Evolutionary conservation across 92 coral and sea anemone species (phyloP).

Genomic region (Paramuricea clavata): DNA sequence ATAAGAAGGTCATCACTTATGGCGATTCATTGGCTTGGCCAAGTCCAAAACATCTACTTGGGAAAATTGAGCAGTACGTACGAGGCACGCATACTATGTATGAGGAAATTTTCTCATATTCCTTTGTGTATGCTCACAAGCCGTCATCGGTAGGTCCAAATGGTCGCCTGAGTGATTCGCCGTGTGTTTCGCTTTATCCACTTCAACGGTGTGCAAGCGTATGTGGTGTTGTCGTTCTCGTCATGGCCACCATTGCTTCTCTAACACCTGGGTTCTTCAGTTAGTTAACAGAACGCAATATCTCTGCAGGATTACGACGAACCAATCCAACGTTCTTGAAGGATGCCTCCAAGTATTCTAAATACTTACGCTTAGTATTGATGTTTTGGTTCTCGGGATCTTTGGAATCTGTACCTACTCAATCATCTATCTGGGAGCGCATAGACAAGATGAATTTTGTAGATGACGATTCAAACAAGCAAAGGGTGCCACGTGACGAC

Average conservation of each 20-base stretch:
- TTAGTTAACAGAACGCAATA: background rate
- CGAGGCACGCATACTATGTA: background rate
- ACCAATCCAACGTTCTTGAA: conserved; percentile 8
- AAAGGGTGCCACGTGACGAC: background rate
- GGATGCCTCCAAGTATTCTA: conserved; percentile 44
- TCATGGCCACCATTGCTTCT: conserved; percentile 28
- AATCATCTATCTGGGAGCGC: too few species aligned
- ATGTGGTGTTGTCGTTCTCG: conserved; percentile 40
- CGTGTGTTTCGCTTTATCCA: conserved; percentile 23
- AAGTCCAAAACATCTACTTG: background rate
- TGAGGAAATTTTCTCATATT: background rate
- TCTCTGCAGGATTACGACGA: conserved; percentile 5
- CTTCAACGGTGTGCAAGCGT: conserved; percentile 32
- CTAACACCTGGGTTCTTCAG: conserved; percentile 30
- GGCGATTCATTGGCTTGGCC: conserved; percentile 54
- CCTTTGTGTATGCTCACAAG: background rate
- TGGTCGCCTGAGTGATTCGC: background rate
- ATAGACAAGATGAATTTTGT: conserved; percentile 14
- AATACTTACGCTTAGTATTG: conserved; percentile 43
- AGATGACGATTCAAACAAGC: background rate
- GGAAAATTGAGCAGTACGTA: conserved; percentile 13
- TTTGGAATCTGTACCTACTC: too few species aligned
- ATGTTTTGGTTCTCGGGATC: conserved; percentile 55
- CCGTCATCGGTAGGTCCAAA: background rate
- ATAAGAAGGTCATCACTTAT: background rate